Evolutionary conservation across 2,888 invertebrate genomes (phyloP).

Genomic region (Alloplasta piceator): DNA sequence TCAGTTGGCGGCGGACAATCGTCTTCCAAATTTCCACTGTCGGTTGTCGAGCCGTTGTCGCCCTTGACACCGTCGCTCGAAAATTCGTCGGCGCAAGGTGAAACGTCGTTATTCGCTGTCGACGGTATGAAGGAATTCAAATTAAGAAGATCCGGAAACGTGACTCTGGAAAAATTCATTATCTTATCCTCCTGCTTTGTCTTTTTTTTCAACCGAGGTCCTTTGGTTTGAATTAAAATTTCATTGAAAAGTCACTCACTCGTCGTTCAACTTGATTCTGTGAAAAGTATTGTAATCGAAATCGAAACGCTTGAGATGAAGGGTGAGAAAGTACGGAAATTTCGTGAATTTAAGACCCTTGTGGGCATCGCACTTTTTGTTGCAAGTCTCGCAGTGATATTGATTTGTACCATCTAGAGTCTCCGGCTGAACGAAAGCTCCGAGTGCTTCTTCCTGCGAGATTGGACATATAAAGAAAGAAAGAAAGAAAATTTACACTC

Average conservation of each 20-base stretch:
- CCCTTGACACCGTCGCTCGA: conserved; percentile 84
- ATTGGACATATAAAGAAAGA: conserved; percentile 4
- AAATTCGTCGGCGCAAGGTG: conserved; percentile 83
- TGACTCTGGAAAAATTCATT: conserved; percentile 86
- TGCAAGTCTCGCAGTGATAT: conserved; percentile 94
- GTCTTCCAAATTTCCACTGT: conserved; percentile 88
- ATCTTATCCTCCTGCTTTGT: neutral
- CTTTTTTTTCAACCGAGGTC: neutral
- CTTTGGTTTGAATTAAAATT: neutral
- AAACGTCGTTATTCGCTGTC: conserved; percentile 79
- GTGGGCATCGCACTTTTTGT: conserved; percentile 94
- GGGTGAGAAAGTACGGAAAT: conserved; percentile 93
- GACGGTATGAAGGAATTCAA: conserved; percentile 89
- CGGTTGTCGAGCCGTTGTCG: conserved; percentile 89
- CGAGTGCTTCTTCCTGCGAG: conserved; percentile 90
- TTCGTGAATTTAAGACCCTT: conserved; percentile 94
- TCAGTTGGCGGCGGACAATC: conserved; percentile 82
- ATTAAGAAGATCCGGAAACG: conserved; percentile 91
- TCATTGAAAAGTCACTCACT: conserved; percentile 84
- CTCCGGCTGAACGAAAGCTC: conserved; percentile 93
- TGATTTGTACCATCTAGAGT: conserved; percentile 93
- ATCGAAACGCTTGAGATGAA: conserved; percentile 95
- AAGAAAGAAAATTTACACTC: neutral
- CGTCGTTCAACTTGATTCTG: conserved; percentile 94
- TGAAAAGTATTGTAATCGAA: conserved; percentile 94